Evolutionary conservation across 2,888 invertebrate species (phyloP), one percentile per base, ranked within the genome.

Genomic region (Maniola hyperantus): DNA sequence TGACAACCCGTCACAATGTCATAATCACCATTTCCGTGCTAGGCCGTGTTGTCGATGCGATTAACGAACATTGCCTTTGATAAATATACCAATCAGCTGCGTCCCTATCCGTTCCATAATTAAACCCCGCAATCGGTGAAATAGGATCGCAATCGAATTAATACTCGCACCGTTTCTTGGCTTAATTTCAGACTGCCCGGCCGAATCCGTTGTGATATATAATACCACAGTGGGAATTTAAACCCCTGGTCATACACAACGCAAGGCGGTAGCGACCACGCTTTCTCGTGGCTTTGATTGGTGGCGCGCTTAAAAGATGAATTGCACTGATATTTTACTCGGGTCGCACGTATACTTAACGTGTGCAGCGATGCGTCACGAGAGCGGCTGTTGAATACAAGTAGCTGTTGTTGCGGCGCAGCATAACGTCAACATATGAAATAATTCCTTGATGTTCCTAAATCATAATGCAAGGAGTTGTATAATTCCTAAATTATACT

Each of bases 121-220:
- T 57, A 42, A 42, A 20, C 15, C 42, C 57, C 39, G 57, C 46
- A 48, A 46, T 57, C 42, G 57, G 20, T 57, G 57, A 42, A 44
- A 59, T 36, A 51, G 44, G 62, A 70, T 70, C 63, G 57, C 60
- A 65, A 70, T 65, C 63, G 50, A 46, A 65, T 65, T 66, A 66
- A 48, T 48, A 48, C 48, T 18, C 48, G 48, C 63, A 70, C 57
- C 55, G 46, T 63, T 57, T 64, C 63, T 69, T 68, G 54, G 82
- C 79, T 81, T 85, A 85, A 85, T 84, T 85, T 84, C 81, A 83
- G 82, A 82, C 81, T 79, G 80, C 78, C 81, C 77, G 80, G 76
- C 78, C 77, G 79, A 76, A 80, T 77, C 78, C 78, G 79, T 81
- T 85, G 84, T 85, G 84, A 85, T 82, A 18, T 48, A 48, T 48